Evolutionary conservation across 2,113 vertebrate genomes (phyloP).

Genomic region (Lanius ludovicianus): DNA sequence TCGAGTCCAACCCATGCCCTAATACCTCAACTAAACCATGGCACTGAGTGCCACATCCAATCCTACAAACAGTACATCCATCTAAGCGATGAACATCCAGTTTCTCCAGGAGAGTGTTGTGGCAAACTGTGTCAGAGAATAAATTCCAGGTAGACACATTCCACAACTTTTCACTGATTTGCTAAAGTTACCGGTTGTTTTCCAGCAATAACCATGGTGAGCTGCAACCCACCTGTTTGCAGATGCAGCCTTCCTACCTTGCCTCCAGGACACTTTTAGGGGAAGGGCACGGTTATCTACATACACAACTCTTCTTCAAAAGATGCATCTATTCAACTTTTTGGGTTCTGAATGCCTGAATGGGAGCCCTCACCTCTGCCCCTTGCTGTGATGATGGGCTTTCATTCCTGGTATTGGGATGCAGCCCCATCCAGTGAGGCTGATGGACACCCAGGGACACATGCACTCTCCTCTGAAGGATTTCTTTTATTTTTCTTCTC

Average conservation of each 20-base stretch:
- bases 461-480: background rate
- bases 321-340: background rate
- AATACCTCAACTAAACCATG: too few relatives aligned
- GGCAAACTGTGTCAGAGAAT: background rate
- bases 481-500: slow-evolving; percentile 14
- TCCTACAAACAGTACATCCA: background rate
- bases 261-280: background rate
- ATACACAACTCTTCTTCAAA: background rate
- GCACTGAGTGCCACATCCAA: too few relatives aligned
- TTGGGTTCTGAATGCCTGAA: background rate
- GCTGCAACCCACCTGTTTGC: background rate
- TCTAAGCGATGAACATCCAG: background rate
- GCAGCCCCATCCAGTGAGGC: background rate
- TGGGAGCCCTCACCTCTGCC: background rate
- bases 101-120: background rate
- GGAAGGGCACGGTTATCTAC: background rate
- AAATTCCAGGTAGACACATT: background rate
- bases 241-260: background rate
- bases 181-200: background rate
- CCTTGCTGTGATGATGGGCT: background rate
- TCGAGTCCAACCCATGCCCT: too few relatives aligned
- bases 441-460: background rate
- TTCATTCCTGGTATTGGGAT: background rate
- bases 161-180: background rate
- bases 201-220: background rate